Percentiles rank a stretch among this genome's conserved stretches.
These are phyloP conservation scores for Hippoglossus hippoglossus DNA, from an alignment of 2,797 vertebrate genomes.

Conservation along the genomic window DNA sequence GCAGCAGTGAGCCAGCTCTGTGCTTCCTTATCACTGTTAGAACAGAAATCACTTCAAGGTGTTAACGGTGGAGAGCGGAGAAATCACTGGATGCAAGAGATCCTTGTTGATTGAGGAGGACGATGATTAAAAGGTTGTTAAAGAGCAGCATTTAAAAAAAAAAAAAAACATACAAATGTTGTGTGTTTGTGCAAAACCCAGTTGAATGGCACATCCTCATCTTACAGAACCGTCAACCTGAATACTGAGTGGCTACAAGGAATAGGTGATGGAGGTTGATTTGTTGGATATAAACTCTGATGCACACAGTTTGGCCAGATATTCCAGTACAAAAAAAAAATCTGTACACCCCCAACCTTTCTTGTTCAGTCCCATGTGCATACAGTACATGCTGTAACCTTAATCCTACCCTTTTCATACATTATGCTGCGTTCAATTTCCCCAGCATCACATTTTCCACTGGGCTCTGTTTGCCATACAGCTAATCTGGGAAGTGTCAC, in stretches of 20 bases:
- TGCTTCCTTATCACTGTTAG: background rate
- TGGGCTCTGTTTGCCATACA: constrained; percentile 17
- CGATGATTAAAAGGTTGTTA: constrained; percentile 36
- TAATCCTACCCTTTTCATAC: background rate
- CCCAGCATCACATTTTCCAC: constrained; percentile 62
- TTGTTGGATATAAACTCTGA: no score
- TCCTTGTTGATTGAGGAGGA: constrained; percentile 11
- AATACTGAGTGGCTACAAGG: background rate
- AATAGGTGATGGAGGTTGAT: background rate
- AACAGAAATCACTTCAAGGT: background rate
- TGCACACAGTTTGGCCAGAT: no score
- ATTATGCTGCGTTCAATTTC: constrained; percentile 26
- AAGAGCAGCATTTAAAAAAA: constrained; percentile 2
- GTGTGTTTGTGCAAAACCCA: constrained; percentile 69
- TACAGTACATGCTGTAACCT: constrained; percentile 14
- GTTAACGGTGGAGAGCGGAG: background rate
- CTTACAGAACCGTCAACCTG: constrained; percentile 18
- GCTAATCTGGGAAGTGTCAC: constrained; percentile 46
- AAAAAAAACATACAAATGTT: constrained; percentile 1
- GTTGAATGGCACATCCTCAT: constrained; percentile 12
- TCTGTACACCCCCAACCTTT: constrained; percentile 1
- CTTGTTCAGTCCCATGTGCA: background rate
- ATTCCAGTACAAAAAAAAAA: no score
- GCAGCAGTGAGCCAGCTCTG: background rate
- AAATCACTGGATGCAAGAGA: constrained; percentile 13